Percentiles rank a stretch among this genome's conserved stretches.
Conservation (phyloP, 2,113 vertebrate species). For the Oryctolagus cuniculus region DNA sequence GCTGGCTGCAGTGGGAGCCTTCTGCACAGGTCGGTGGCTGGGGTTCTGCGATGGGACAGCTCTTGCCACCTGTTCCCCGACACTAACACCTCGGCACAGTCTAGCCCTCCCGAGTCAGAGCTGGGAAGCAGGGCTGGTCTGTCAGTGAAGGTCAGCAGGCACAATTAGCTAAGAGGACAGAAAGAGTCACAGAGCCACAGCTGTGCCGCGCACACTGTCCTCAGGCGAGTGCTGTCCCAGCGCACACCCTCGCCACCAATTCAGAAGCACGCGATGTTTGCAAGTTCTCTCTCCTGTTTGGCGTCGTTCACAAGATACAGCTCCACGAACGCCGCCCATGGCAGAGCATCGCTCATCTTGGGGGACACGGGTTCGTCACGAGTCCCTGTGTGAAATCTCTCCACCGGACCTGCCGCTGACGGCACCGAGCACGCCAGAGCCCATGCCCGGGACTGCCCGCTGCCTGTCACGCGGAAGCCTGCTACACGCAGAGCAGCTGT, state of each 20-base stretch:
- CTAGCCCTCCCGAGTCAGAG: background rate
- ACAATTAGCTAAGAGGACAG: background rate
- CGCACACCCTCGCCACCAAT: rapidly evolving
- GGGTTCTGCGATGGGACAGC: background rate
- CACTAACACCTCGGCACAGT: background rate
- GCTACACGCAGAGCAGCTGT: background rate
- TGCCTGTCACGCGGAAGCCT: background rate
- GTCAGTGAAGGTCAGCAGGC: background rate
- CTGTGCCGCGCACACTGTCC: background rate
- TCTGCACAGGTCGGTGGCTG: background rate
- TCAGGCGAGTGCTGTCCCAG: background rate
- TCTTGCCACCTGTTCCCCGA: background rate
- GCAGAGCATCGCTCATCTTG: too few species aligned
- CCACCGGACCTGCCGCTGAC: background rate
- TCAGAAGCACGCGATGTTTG: background rate
- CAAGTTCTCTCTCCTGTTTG: background rate
- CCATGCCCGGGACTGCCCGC: background rate
- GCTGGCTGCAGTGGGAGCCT: background rate
- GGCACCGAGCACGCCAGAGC: background rate
- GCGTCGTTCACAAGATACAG: background rate
- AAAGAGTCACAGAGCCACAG: background rate
- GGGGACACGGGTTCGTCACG: background rate
- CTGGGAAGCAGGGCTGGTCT: background rate
- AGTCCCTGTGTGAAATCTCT: background rate
- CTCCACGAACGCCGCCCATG: background rate